phyloP scores from a whole-genome alignment of 1,140 invertebrate species.

The Caenorhabditis latens region DNA sequence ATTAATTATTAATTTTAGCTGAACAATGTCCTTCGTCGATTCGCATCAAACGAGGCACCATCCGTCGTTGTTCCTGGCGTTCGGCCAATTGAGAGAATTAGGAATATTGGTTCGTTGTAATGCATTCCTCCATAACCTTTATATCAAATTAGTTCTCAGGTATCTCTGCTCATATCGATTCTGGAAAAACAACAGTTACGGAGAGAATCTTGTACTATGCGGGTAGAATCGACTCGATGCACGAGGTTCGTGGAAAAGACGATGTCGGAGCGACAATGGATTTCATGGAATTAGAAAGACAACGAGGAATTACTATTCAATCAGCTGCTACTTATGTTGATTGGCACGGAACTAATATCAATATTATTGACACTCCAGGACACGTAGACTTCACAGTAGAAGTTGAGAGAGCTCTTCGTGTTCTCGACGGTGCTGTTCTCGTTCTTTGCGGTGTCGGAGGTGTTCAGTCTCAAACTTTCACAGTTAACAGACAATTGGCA shows the following conservation, averaged over 20 bases:
- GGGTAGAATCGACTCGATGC: constrained; percentile 94
- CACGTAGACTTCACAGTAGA: constrained; percentile 99
- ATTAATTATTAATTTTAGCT: background rate
- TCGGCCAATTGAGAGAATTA: constrained; percentile 68
- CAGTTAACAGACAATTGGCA: constrained; percentile 96
- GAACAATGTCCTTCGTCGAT: constrained; percentile 22
- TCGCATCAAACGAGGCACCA: constrained; percentile 23
- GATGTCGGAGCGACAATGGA: constrained; percentile 99
- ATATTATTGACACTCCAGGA: constrained; percentile 98
- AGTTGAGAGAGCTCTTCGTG: constrained; percentile 93
- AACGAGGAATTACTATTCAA: constrained; percentile 98
- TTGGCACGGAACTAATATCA: constrained; percentile 97
- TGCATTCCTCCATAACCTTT: background rate
- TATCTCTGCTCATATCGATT: constrained; percentile 99
- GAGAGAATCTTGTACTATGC: constrained; percentile 98
- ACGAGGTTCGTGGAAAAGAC: constrained; percentile 97
- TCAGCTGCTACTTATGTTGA: constrained; percentile 97
- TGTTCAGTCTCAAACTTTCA: constrained; percentile 97
- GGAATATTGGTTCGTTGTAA: constrained; percentile 66
- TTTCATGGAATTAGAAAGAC: constrained; percentile 98
- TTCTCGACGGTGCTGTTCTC: constrained; percentile 94
- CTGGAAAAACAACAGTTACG: constrained; percentile 98
- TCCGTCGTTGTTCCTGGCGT: constrained; percentile 59
- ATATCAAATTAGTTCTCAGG: constrained; percentile 80
- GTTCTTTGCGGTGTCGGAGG: constrained; percentile 97